Evolutionary conservation across 2,797 vertebrate species (phyloP).

Genomic region (Falco naumanni): DNA sequence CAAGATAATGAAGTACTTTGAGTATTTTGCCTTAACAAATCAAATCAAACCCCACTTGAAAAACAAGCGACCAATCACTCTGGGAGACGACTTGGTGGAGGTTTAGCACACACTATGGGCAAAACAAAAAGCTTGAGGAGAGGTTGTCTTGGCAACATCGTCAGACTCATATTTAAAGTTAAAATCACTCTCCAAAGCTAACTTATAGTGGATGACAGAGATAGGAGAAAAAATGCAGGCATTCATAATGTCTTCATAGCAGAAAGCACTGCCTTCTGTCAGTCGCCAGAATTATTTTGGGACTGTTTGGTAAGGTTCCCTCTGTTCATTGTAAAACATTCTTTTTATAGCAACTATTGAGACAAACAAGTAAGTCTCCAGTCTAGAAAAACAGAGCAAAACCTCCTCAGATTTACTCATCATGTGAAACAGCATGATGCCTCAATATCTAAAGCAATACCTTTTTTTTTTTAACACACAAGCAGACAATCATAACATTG

Average conservation of each 20-base stretch:
- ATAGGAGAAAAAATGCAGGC: background rate
- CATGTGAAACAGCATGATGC: background rate
- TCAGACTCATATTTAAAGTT: slow-evolving; percentile 46
- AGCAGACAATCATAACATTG: background rate
- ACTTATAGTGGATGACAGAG: background rate
- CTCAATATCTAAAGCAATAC: background rate
- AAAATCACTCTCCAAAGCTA: slow-evolving; percentile 24
- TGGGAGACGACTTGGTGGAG: background rate
- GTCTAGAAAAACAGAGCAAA: background rate
- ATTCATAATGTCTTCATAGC: background rate
- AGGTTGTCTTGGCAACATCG: slow-evolving; percentile 39
- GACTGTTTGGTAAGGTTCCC: background rate
- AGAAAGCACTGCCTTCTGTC: slow-evolving; percentile 25
- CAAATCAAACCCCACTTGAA: background rate
- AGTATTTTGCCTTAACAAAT: background rate
- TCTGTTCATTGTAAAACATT: background rate
- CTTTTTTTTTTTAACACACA: background rate
- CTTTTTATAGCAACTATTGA: background rate
- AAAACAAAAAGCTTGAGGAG: background rate
- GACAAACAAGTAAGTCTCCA: slow-evolving; percentile 4
- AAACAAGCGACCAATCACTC: background rate
- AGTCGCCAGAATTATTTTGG: background rate
- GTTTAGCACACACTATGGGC: background rate
- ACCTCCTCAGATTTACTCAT: background rate
- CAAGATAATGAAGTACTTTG: background rate